Conservation (phyloP, 2,888 invertebrate genomes). For the Athrips mouffetella region DNA sequence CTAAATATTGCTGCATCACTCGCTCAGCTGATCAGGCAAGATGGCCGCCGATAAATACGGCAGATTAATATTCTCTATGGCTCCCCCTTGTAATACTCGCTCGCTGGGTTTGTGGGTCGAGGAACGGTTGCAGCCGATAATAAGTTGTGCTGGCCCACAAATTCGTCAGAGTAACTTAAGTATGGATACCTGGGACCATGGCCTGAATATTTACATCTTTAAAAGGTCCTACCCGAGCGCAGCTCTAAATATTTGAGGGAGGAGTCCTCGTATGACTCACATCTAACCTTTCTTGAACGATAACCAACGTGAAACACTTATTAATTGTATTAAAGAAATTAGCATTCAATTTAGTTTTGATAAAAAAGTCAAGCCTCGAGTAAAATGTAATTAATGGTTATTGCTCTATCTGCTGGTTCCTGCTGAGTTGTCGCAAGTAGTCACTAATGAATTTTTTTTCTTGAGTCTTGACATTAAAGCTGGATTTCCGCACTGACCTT, state of each 20-base stretch:
- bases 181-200: constrained; percentile 36
- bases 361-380: too few species aligned
- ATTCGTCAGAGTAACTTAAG: constrained; percentile 46
- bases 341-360: too few species aligned
- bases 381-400: background rate
- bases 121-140: constrained; percentile 56
- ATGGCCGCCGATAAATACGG: constrained; percentile 27
- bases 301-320: background rate
- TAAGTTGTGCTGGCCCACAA: constrained; percentile 47
- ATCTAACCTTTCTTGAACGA: background rate
- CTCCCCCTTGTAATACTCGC: constrained; percentile 40
- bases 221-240: constrained; percentile 17
- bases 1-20: background rate
- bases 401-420: background rate
- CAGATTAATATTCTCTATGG: constrained; percentile 53
- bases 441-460: constrained; percentile 16
- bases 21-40: constrained; percentile 20
- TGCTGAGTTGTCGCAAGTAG: constrained; percentile 9
- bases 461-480: constrained; percentile 13
- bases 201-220: constrained; percentile 40
- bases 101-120: constrained; percentile 61
- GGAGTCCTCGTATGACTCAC: constrained; percentile 2
- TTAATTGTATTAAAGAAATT: too few species aligned
- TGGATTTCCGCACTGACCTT: constrained; percentile 21
- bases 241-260: constrained; percentile 10